phyloP scores from a whole-genome alignment of 2,888 invertebrate species.

The Acheta domesticus region DNA sequence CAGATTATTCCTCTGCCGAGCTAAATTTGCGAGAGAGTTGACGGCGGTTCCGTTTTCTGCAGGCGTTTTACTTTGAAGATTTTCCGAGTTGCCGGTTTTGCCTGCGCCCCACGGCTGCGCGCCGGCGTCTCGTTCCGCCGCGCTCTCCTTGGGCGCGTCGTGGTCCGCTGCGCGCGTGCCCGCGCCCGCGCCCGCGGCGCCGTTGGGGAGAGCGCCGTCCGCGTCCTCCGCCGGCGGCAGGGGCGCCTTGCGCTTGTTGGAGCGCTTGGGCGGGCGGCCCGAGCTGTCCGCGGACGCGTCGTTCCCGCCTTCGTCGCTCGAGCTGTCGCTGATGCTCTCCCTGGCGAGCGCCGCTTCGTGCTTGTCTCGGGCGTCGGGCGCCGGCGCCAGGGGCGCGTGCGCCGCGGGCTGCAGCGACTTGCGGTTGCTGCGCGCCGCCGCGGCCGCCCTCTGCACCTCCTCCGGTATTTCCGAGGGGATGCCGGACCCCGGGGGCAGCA shows the following conservation, averaged over 20 bases:
- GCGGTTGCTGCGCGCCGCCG: constrained; percentile 64
- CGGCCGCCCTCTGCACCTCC: constrained; percentile 69
- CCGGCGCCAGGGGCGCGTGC: background rate
- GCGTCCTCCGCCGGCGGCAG: constrained; percentile 54
- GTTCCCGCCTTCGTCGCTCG: constrained; percentile 33
- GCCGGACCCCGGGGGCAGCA: constrained; percentile 25
- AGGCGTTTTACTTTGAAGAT: background rate
- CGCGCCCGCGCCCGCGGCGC: background rate
- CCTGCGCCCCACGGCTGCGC: background rate
- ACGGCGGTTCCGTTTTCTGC: background rate
- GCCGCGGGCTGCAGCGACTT: constrained; percentile 50
- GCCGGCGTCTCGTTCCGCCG: background rate
- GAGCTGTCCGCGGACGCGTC: constrained; percentile 41
- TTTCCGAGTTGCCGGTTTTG: background rate
- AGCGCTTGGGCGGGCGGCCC: constrained; percentile 55
- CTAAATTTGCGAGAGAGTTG: constrained; percentile 26
- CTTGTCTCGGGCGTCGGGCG: constrained; percentile 39
- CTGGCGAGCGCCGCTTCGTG: constrained; percentile 25
- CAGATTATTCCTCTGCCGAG: constrained; percentile 28
- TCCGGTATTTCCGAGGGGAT: constrained; percentile 69
- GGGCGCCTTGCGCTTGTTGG: constrained; percentile 67
- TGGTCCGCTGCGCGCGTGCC: background rate
- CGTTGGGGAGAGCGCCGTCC: background rate
- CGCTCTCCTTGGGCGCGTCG: background rate
- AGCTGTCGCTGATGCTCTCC: constrained; percentile 42